Percentiles rank a stretch among this genome's conserved stretches.
Evolutionary conservation across 2,113 vertebrate genomes (phyloP).

Genomic region (Callipepla californica): DNA sequence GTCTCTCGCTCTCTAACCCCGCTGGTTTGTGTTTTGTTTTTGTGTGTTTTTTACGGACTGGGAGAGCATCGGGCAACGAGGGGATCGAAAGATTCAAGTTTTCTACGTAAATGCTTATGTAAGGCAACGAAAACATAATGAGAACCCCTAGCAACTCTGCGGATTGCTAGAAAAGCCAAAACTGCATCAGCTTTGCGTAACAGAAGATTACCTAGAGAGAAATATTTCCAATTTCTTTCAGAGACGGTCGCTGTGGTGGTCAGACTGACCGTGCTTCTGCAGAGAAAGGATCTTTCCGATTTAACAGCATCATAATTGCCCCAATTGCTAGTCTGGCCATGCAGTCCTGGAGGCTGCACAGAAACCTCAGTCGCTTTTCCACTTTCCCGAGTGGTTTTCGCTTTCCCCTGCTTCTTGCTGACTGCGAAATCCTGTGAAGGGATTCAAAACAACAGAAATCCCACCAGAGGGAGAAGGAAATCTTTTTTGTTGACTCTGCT

Average conservation of each 20-base stretch:
- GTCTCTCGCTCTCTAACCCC: background rate
- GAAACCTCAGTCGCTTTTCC: conserved; percentile 1
- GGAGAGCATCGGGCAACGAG: background rate
- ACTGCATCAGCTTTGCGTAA: background rate
- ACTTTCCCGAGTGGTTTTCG: conserved; percentile 11
- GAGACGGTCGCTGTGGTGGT: background rate
- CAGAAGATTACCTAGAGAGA: background rate
- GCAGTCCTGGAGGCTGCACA: background rate
- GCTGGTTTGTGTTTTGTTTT: too few species aligned
- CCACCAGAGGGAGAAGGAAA: background rate
- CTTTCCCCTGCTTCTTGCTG: background rate
- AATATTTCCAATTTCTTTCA: background rate
- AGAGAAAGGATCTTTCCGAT: background rate
- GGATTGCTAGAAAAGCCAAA: background rate
- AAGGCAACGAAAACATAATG: background rate
- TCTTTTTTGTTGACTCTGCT: background rate
- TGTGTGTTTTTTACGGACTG: rapidly evolving
- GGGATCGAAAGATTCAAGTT: background rate
- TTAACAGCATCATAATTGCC: background rate
- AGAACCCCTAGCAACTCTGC: background rate
- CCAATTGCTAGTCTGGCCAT: background rate
- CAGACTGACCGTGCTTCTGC: background rate
- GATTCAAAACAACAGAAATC: background rate
- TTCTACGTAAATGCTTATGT: background rate
- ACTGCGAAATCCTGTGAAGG: background rate